Evolutionary conservation across 1,140 invertebrate genomes (phyloP).

Genomic region (Drosophila miranda): DNA sequence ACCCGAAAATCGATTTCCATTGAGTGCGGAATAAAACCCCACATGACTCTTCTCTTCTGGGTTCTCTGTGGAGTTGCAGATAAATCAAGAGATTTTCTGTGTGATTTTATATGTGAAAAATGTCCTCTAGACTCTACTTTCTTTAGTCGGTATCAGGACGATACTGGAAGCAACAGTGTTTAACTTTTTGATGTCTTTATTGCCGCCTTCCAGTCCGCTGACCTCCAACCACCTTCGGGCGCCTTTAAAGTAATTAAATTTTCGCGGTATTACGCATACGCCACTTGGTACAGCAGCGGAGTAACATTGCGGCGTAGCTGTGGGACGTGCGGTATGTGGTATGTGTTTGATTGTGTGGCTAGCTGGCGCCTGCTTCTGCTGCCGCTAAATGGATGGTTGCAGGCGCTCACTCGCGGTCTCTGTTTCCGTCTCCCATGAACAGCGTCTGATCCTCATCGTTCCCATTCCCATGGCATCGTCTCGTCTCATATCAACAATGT

Average conservation of each 20-base stretch:
- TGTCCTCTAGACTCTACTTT: neutral
- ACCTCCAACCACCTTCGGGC: conserved; percentile 10
- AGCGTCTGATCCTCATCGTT: neutral
- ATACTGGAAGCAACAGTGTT: neutral
- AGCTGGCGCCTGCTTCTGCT: conserved; percentile 46
- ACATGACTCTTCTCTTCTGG: neutral
- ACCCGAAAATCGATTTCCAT: conserved; percentile 34
- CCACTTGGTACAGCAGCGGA: conserved; percentile 43
- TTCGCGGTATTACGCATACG: conserved; percentile 58
- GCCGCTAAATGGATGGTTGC: conserved; percentile 19
- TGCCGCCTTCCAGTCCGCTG: conserved; percentile 29
- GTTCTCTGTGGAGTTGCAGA: neutral
- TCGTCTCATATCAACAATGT: conserved; percentile 53
- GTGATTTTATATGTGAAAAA: neutral
- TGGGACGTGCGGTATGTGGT: conserved; percentile 1
- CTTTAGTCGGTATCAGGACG: neutral
- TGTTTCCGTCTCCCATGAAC: conserved; percentile 2
- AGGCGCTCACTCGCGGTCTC: conserved; percentile 25
- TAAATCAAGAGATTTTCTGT: neutral
- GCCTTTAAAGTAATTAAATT: conserved; percentile 74
- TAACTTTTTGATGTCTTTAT: conserved; percentile 36
- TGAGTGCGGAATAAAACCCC: conserved; percentile 5
- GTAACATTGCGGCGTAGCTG: neutral
- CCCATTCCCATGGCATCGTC: conserved; percentile 4
- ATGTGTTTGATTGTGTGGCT: conserved; percentile 37